Base-by-base conservation (phyloP, 2,797 vertebrate species). In the Galagoides demidoff region DNA sequence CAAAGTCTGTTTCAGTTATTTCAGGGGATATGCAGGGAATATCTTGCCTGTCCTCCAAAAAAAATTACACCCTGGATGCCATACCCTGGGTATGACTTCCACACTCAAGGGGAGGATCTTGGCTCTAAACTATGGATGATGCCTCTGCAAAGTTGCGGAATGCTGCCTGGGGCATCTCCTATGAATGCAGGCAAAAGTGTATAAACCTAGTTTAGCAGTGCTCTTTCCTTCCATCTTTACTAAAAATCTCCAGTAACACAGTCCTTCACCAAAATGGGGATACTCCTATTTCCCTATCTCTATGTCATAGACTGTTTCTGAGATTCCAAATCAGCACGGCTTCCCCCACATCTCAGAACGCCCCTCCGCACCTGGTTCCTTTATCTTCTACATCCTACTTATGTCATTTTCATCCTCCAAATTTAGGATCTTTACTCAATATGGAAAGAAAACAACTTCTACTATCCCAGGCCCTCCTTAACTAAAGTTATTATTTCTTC, bases 41-140 rank as follows among this genome's bases (percentile, higher is more conserved):
- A 27, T 37, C 29, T 52, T 6, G 19, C 12, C 2, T 31, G 17
- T 39, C 4, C 57, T 85, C 37, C 25, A 37, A 29, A 55, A 94
- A 55, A 43, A 64, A 45, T 14, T 20, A 2, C 1, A 31, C 4
- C 19, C 13, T 31, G 9, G 2, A 25, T 25, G 2, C 13, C 7
- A 74, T n/a, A 43, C 13, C n/a, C 13, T 43, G 37, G 5, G 20
- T 34, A 7, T 19, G 43, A 78, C 22, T 3, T 73, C 3, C 45
- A 20, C 1, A 39, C 19, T 86, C 31, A 70, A 31, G 23, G 23
- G 27, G 49, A 52, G 10, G 4, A 14, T n/a, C 10, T 55, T 68
- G 27, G 1, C 12, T n/a, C 73, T 4, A 76, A 31, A 37, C 22
- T 20, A 2, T 0, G 63, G 7, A 64, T n/a, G 4, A 2, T 49